Percentiles rank a stretch among this genome's conserved stretches.
Conservation (phyloP, 2,797 vertebrate genomes). For the Mallotus villosus region DNA sequence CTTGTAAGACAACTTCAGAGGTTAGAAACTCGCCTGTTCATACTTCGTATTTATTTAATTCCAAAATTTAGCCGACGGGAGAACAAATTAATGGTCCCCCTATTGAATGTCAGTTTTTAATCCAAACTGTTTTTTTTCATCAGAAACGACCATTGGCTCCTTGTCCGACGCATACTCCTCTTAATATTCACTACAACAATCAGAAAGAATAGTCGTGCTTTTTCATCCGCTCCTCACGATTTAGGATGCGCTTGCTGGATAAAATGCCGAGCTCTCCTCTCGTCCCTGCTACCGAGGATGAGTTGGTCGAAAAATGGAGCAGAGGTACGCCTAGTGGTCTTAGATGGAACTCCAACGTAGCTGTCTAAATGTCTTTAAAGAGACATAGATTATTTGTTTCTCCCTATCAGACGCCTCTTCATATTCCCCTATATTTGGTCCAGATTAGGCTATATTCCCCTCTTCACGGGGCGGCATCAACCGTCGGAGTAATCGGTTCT, state of each 20-base stretch:
- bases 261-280: conserved; percentile 80
- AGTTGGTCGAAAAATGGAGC: conserved; percentile 83
- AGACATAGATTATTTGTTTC: conserved; percentile 42
- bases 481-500: too few relatives aligned
- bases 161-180: conserved; percentile 63
- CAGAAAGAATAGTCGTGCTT: conserved; percentile 32
- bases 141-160: conserved; percentile 73
- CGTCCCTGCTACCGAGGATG: conserved; percentile 65
- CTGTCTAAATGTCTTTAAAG: conserved; percentile 61
- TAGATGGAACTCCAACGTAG: conserved; percentile 63
- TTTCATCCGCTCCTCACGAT: conserved; percentile 76
- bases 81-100: conserved; percentile 73
- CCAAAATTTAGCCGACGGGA: conserved; percentile 70
- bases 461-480: background rate
- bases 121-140: conserved; percentile 79
- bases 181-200: conserved; percentile 61
- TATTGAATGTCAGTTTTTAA: conserved; percentile 80
- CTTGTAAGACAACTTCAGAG: conserved; percentile 61
- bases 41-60: conserved; percentile 75
- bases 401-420: background rate
- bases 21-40: conserved; percentile 64
- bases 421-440: background rate
- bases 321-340: conserved; percentile 88
- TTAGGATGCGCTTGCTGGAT: conserved; percentile 80
- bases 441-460: background rate